Conservation (phyloP, 2,797 vertebrate genomes). For the Molothrus aeneus region DNA sequence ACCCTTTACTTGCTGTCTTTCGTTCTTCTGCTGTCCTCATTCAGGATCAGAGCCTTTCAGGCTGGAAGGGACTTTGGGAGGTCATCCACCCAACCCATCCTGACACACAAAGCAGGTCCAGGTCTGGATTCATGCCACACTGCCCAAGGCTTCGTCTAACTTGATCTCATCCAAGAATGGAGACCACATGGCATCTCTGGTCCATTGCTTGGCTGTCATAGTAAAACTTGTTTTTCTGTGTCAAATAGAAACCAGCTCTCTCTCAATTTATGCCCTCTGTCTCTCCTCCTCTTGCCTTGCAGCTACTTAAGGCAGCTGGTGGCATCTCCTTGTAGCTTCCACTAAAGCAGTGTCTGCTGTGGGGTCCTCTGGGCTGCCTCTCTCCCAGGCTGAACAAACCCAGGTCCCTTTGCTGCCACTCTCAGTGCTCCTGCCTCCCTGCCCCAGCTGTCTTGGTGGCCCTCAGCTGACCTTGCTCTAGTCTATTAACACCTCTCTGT, state of each 20-base stretch:
- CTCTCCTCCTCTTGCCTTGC: not conserved
- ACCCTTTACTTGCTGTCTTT: not conserved
- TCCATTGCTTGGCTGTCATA: not conserved
- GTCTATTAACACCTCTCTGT: not conserved
- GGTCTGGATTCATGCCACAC: not conserved
- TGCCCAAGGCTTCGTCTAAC: not conserved
- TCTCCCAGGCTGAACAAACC: not conserved
- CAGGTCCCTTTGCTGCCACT: not conserved
- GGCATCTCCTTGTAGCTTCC: not conserved
- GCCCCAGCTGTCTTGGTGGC: not conserved
- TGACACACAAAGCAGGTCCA: not conserved
- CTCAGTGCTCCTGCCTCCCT: not conserved
- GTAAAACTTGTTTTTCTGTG: not conserved
- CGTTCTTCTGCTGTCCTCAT: not conserved
- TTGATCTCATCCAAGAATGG: not conserved
- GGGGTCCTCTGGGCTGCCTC: not conserved
- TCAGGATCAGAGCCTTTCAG: not conserved
- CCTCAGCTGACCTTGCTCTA: not conserved
- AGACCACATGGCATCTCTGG: rapidly evolving
- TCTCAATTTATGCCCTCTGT: not conserved
- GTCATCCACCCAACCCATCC: not conserved
- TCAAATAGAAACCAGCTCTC: not conserved
- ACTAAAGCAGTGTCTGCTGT: not conserved
- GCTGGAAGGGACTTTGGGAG: not conserved
- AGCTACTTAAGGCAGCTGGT: not conserved